Conservation (phyloP, 2,888 invertebrate species). For the Schizaphis graminum region DNA sequence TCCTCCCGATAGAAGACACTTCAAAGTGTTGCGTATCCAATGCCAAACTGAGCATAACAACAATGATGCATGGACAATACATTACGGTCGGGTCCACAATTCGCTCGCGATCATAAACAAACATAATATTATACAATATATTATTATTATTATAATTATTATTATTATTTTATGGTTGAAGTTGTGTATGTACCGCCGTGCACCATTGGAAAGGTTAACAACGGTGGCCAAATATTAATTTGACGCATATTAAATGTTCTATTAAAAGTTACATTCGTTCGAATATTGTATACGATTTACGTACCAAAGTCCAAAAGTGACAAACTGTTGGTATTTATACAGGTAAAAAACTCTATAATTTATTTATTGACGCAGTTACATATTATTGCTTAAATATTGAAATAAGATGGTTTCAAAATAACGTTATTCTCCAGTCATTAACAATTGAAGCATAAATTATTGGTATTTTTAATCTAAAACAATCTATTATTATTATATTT, state of each 20-base stretch:
- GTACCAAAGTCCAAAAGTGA: neutral
- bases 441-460: neutral
- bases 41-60: conserved; percentile 43
- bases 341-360: neutral
- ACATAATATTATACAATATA: conserved; percentile 6
- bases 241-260: neutral
- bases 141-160: neutral
- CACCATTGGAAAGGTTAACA: conserved; percentile 1
- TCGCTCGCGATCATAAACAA: conserved; percentile 29
- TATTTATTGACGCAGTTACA: neutral
- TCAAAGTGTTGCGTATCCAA: conserved; percentile 23
- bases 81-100: conserved; percentile 22
- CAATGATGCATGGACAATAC: conserved; percentile 12
- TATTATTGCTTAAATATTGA: neutral
- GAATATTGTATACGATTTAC: conserved; percentile 4
- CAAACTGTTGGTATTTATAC: neutral
- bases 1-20: neutral
- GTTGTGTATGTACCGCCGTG: neutral
- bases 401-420: neutral
- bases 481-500: neutral
- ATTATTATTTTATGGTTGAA: conserved; percentile 1
- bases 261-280: neutral
- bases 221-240: conserved; percentile 9
- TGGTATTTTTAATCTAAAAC: neutral
- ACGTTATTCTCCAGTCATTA: neutral